Conservation (phyloP, 1,140 invertebrate genomes). For the Mesaphorura yosii region DNA sequence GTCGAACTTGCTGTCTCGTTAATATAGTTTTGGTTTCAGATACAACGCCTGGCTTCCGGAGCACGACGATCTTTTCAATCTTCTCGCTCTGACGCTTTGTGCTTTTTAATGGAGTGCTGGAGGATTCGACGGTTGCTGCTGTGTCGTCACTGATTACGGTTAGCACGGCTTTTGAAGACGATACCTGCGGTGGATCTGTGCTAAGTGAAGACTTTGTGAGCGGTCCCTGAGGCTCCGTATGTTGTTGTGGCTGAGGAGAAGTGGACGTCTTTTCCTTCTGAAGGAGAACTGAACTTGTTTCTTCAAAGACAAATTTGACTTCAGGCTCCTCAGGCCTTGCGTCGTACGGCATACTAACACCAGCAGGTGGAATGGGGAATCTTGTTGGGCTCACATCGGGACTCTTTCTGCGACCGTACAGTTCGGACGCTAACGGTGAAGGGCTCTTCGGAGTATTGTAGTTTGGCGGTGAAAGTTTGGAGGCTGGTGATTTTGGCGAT, state of each 20-base stretch:
- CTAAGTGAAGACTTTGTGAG: no score
- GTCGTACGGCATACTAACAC: no score
- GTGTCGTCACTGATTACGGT: no score
- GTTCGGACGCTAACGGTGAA: conserved; percentile 20
- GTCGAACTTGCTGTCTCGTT: conserved; percentile 21
- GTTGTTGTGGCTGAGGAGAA: no score
- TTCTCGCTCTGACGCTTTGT: conserved; percentile 11
- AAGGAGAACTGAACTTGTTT: no score
- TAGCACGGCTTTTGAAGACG: no score
- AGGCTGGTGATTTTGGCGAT: conserved; percentile 26
- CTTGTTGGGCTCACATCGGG: conserved; percentile 28
- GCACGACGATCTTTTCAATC: conserved; percentile 27
- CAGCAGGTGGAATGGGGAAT: no score
- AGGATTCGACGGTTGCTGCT: no score
- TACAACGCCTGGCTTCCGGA: conserved; percentile 23
- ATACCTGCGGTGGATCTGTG: no score
- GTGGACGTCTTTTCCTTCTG: no score
- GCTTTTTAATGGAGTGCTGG: no score
- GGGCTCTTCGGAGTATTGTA: conserved; percentile 29
- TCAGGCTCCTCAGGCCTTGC: background rate
- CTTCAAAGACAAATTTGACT: conserved; percentile 28
- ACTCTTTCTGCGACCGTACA: conserved; percentile 11
- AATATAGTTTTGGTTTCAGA: conserved; percentile 10
- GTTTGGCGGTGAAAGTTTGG: conserved; percentile 26
- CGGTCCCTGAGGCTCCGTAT: no score